Base-by-base conservation (phyloP, 2,113 vertebrate species). In the Cercopithecus mona region DNA sequence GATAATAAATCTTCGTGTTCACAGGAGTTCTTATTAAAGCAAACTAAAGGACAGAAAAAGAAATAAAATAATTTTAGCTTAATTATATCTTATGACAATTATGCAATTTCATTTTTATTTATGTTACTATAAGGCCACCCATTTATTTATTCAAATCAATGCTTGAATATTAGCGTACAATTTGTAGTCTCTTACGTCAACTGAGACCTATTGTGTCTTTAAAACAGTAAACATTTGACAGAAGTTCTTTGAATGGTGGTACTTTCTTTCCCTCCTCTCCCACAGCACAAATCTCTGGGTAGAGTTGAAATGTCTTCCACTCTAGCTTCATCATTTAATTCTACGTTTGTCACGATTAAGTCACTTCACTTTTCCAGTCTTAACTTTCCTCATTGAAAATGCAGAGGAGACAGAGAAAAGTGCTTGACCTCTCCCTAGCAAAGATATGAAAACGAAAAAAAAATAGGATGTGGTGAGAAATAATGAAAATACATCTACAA, bases 241-340 rank as follows among this genome's bases (percentile, higher is more conserved):
- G 48, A 45, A 72, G 16, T 5, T 70, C 10, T 78, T 45, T 30
- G 40, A 27, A 30, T 1, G 3, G 9, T 13, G 2, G 5, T 6
- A 25, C 3, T 55, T 25, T 70, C 2, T 11, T 55, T 14, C 1
- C 1, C 3, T 3, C 1, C 0, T 66, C 48, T 66, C 25, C 1
- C 17, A 11, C 14, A 59, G 10, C 23, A 83, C 52, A 87, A 5
- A 25, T 35, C 43, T 83, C 43, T 73, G 50, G 9, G 17, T 20
- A 40, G 5, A 45, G 40, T 23, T 12, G 25, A 52, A 35, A 64
- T 5, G 13, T 23, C 35, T 12, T 86, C n/a, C 12, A 0, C 0
- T 23, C 11, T 2, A 30, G 3, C 40, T 59, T 85, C 32, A 16
- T 23, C 55, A 23, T 16, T 43, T 16, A 40, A 45, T 86, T 78